Base-by-base conservation (phyloP, 2,888 invertebrate species). In the Galerucella pusilla region DNA sequence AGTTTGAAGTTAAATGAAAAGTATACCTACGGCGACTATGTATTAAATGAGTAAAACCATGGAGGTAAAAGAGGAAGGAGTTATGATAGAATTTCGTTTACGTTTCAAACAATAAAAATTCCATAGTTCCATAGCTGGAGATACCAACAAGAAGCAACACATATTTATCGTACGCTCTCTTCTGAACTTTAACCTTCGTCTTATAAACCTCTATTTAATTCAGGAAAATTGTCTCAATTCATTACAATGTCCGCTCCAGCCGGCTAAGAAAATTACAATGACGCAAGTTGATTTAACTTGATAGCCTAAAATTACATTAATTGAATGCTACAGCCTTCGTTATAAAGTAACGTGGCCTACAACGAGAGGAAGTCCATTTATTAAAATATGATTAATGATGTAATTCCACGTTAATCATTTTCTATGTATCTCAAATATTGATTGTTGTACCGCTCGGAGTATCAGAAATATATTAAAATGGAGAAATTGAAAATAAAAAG, bases 141-240 rank as follows among this genome's bases (percentile, higher is more conserved):
- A 49, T 49, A 49, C 14, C 4, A 49, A 49, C 2, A 14, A 16
- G 7, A 54, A 54, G 10, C 11, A 60, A 12, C 11, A 10, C 11
- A 60, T 12, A 12, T 28, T 12, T 60, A 60, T 14, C 25, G 10
- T 20, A 60, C 9, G 60, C 14, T 7, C 25, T 20, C 3, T 60
- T 60, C 4, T 25, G 28, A 60, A 60, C 60, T 28, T 60, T 60
- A 60, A 60, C 60, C 60, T 60, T 11, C 9, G 0, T 59, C 59
- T 20, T 16, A 16, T 49, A 11, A 49, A 54, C n/a, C 14, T 54
- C 16, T 60, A 60, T 28, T 60, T 28, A 60, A 12, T 60, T 60
- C 20, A 63, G 59, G 46, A 69, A 63, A 70, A 63, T 61, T 70
- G 70, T 70, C 70, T 49, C 49, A 70, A 61, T 70, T 28, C 70